phyloP scores from a whole-genome alignment of 2,888 invertebrate genomes.

The Amblyjoppa proteus region DNA sequence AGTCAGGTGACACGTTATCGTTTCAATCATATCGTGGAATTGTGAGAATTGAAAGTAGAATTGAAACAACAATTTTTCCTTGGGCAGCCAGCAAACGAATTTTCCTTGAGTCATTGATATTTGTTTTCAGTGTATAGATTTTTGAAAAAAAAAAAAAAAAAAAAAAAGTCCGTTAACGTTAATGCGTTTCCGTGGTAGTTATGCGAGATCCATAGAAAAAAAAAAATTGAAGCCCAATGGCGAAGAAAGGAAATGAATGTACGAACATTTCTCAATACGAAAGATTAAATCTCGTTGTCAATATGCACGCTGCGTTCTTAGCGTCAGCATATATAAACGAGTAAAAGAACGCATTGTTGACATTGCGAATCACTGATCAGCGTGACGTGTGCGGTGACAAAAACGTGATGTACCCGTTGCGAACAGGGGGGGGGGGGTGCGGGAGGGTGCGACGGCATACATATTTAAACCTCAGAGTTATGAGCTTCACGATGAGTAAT shows the following conservation, averaged over 20 bases:
- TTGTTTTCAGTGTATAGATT: neutral
- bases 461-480: conserved; percentile 26
- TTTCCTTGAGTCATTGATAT: too few species aligned
- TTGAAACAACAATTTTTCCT: too few species aligned
- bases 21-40: too few species aligned
- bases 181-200: neutral
- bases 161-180: neutral
- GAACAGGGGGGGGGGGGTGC: neutral
- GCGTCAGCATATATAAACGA: neutral
- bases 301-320: conserved; percentile 24
- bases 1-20: too few species aligned
- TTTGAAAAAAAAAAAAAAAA: neutral
- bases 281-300: conserved; percentile 12
- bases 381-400: conserved; percentile 33
- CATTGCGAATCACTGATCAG: conserved; percentile 48
- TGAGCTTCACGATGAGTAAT: conserved; percentile 60
- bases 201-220: neutral
- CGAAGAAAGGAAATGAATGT: neutral
- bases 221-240: neutral
- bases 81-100: too few species aligned
- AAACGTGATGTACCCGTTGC: conserved; percentile 40
- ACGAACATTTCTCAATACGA: conserved; percentile 10
- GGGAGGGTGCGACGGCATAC: too few species aligned
- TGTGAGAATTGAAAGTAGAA: too few species aligned
- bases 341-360: conserved; percentile 38